phyloP scores from a whole-genome alignment of 64 coral and sea anemone species.

The Pachyseris speciosa region DNA sequence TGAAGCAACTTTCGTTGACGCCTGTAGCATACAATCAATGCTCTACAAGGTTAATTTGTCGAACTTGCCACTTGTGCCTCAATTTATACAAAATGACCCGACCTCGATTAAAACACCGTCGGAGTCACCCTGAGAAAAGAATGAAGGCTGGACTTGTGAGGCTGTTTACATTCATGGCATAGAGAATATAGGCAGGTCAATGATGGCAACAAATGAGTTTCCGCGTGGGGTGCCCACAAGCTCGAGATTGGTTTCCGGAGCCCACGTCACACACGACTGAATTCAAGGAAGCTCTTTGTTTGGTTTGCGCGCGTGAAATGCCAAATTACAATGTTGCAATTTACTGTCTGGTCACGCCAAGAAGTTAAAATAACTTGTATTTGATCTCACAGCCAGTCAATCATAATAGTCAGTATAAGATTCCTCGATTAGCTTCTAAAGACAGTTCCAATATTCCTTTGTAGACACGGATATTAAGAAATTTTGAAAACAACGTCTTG shows the following conservation, averaged over 20 bases:
- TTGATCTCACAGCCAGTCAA: not conserved
- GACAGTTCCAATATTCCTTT: not conserved
- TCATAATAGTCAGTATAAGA: not conserved
- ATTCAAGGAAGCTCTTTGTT: not conserved
- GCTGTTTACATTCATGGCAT: slow-evolving; percentile 14
- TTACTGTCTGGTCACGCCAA: not conserved
- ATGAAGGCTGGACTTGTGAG: not conserved
- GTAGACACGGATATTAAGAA: too few species aligned
- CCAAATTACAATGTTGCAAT: not conserved
- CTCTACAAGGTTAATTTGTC: not conserved
- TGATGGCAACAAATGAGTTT: slow-evolving; percentile 25
- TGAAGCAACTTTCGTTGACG: not conserved
- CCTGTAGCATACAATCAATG: too few species aligned
- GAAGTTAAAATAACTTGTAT: not conserved
- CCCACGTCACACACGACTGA: not conserved
- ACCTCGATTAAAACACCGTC: not conserved
- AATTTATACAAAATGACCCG: slow-evolving; percentile 26
- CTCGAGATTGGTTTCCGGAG: not conserved
- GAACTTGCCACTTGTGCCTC: not conserved
- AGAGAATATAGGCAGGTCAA: slow-evolving; percentile 11
- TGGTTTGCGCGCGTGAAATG: not conserved
- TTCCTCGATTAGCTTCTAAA: not conserved
- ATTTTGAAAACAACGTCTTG: not conserved
- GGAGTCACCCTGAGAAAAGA: not conserved
- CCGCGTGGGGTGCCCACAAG: slow-evolving; percentile 9